Evolutionary conservation across 2,113 vertebrate species (phyloP), one percentile per base, ranked within the genome.

Genomic region (Phrynosoma platyrhinos): DNA sequence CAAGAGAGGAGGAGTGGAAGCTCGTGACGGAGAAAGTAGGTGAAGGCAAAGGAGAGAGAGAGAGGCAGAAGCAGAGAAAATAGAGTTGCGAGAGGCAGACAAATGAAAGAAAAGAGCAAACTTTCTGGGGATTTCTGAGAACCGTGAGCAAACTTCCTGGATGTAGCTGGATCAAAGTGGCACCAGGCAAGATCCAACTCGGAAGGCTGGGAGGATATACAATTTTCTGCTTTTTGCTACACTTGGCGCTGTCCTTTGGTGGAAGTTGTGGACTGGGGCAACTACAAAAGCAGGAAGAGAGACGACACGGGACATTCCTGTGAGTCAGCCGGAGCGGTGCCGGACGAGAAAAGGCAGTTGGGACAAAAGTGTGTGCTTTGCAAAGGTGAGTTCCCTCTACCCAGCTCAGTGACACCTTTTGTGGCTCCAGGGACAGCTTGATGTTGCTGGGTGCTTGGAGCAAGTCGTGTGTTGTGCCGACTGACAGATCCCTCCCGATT

Each of bases 221-320:
- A 53, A n/a, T 32, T 64, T 23, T 62, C 21, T 40, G 87, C n/a
- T 27, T 77, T 80, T 32, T 23, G 74, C 21, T 88, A 21, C 58
- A 27, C 42, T 78, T 78, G 87, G 81, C 87, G 32, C 81, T 53
- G 62, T 72, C 87, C 76, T 42, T 78, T 78, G 81, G 81, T 42
- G 13, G 86, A 77, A 62, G 87, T 58, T 68, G 58, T 72, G 42
- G 87, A 68, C 30, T 23, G 47, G 87, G 87, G 36, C n/a, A 42
- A 69, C 58, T 83, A 88, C 87, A 88, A 88, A 83, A 88, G 72
- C 87, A 83, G 87, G 87, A 71, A 71, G 27, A 27, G 25, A 71
- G 68, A 30, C 68, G 68, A 71, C 58, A 18, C 68, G 68, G 68
- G 68, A 82, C 81, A 10, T 23, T 47, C 25, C 62, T 47, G 81